phyloP scores from a whole-genome alignment of 2,113 vertebrate genomes.

The Elephantulus edwardii region DNA sequence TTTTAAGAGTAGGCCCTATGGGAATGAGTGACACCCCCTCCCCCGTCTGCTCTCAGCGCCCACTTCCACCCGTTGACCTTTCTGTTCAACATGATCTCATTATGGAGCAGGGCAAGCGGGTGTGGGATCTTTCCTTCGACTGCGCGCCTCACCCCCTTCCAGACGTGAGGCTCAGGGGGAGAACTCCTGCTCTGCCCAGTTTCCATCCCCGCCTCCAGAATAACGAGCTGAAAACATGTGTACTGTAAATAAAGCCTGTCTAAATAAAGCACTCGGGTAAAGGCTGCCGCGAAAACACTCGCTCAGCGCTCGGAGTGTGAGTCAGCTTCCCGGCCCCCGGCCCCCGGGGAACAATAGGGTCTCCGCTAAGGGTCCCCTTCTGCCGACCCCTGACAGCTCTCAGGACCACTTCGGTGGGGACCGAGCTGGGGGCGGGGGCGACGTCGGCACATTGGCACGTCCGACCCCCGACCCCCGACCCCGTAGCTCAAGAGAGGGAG shows the following conservation, averaged over 20 bases:
- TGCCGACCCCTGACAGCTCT: neutral
- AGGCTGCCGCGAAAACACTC: constrained; percentile 75
- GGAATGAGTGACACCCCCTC: neutral
- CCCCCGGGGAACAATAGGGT: constrained; percentile 70
- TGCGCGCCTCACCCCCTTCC: constrained; percentile 21
- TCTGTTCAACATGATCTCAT: neutral
- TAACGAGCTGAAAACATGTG: constrained; percentile 78
- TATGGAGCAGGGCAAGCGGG: neutral
- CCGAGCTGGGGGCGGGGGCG: too few relatives aligned
- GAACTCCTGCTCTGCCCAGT: constrained; percentile 71
- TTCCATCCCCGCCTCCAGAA: constrained; percentile 78
- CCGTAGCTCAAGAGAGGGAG: neutral
- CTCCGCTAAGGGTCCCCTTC: constrained; percentile 64
- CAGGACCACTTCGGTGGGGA: neutral
- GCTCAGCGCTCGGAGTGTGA: constrained; percentile 65
- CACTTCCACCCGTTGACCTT: neutral
- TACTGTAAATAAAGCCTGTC: constrained; percentile 80
- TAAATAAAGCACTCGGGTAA: constrained; percentile 78
- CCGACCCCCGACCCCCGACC: neutral
- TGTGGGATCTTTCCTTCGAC: constrained; percentile 29
- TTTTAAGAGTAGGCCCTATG: neutral
- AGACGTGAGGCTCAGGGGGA: constrained; percentile 65
- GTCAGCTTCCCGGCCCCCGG: constrained; percentile 74
- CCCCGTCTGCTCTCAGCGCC: neutral
- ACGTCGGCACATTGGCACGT: neutral